These are phyloP conservation scores for Galleria mellonella DNA, from an alignment of 1,140 invertebrate species.

Conservation along the genomic window DNA sequence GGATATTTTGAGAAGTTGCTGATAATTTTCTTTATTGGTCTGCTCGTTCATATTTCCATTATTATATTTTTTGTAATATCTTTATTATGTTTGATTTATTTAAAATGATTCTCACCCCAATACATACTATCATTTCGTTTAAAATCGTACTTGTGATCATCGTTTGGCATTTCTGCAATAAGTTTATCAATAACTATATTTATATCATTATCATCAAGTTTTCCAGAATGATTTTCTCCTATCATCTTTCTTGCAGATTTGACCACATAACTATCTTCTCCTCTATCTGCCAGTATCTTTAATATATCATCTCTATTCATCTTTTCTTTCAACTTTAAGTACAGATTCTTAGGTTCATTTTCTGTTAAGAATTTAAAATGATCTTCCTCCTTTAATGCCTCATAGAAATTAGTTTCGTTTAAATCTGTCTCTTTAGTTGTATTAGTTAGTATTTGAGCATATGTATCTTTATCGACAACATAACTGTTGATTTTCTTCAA, in stretches of 20 bases:
- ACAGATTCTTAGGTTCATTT: constrained; percentile 39
- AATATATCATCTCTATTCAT: constrained; percentile 59
- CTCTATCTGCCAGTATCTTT: constrained; percentile 34
- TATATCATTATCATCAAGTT: constrained; percentile 18
- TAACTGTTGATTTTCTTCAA: constrained; percentile 36
- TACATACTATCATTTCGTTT: constrained; percentile 35
- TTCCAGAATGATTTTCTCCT: constrained; percentile 10
- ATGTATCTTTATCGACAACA: constrained; percentile 37
- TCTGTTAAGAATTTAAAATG: constrained; percentile 24
- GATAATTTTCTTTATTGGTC: no score
- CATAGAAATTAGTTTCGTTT: constrained; percentile 47
- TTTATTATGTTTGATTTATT: no score
- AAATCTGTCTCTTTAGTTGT: constrained; percentile 27
- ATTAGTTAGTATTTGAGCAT: constrained; percentile 29
- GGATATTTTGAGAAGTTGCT: no score
- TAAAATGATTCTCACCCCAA: constrained; percentile 33
- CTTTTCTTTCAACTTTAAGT: constrained; percentile 49
- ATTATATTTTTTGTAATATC: no score
- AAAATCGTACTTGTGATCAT: constrained; percentile 35
- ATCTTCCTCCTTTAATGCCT: constrained; percentile 40
- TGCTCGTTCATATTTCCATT: no score
- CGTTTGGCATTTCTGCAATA: constrained; percentile 31
- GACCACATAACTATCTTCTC: constrained; percentile 17
- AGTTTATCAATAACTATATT: constrained; percentile 40
- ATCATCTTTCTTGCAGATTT: constrained; percentile 41